A percentile compares a stretch with the other conserved stretches of the same genome.
Conservation (phyloP, 2,888 invertebrate genomes). For the Thymelicus lineola region DNA sequence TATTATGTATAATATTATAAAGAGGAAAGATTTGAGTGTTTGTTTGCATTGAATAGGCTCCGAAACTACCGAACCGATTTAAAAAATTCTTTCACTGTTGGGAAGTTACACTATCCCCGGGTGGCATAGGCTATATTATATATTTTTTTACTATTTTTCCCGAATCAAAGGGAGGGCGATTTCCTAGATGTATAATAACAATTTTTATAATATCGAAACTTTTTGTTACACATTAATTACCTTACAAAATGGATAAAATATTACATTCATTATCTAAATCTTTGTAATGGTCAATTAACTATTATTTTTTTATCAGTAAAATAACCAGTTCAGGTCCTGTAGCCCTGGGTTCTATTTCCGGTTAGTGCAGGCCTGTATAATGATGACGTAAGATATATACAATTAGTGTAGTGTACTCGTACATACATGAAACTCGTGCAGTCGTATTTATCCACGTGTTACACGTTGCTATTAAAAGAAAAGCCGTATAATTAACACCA, state of each 20-base stretch:
- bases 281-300: not conserved
- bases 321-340: not conserved
- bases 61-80: too few relatives aligned
- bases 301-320: not conserved
- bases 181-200: not conserved
- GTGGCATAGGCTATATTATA: too few relatives aligned
- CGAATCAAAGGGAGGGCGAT: too few relatives aligned
- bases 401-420: not conserved
- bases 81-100: too few relatives aligned
- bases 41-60: too few relatives aligned
- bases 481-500: not conserved
- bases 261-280: not conserved
- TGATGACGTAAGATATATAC: not conserved
- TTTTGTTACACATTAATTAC: not conserved
- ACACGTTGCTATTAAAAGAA: not conserved
- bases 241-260: too few relatives aligned
- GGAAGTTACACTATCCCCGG: too few relatives aligned
- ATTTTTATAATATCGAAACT: constrained; percentile 11
- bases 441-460: not conserved
- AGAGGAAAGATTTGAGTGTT: too few relatives aligned
- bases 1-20: too few relatives aligned
- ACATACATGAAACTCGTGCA: not conserved
- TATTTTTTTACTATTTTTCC: too few relatives aligned
- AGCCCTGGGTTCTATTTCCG: constrained; percentile 1
- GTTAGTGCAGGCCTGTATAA: not conserved